These are phyloP conservation scores for Pachymerium ferrugineum DNA, from an alignment of 2,888 invertebrate species.

Conservation along the genomic window DNA sequence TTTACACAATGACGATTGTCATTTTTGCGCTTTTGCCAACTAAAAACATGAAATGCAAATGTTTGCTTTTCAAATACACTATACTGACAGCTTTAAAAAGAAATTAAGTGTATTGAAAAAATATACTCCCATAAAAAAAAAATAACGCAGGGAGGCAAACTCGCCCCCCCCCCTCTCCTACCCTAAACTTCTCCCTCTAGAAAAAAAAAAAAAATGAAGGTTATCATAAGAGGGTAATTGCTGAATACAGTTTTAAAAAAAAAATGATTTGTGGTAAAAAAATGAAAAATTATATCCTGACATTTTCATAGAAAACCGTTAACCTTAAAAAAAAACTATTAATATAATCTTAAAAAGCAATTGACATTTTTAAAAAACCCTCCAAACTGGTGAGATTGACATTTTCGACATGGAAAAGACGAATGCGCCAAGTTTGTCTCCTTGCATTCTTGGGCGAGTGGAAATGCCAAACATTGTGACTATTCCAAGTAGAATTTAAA, in stretches of 20 bases:
- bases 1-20: neutral
- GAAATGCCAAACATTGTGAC: slow-evolving; percentile 17
- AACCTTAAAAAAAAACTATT: neutral
- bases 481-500: neutral
- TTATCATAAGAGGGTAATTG: too few species aligned
- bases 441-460: neutral
- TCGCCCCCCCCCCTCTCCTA: too few species aligned
- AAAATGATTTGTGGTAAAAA: neutral
- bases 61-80: neutral
- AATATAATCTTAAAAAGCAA: too few species aligned
- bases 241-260: too few species aligned
- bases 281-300: neutral
- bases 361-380: slow-evolving; percentile 15
- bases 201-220: neutral
- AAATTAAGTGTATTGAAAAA: too few species aligned
- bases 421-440: slow-evolving; percentile 1
- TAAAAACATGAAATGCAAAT: neutral
- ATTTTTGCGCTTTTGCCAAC: slow-evolving; percentile 1
- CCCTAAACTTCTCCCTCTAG: too few species aligned
- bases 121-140: neutral
- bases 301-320: neutral
- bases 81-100: too few species aligned
- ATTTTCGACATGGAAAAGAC: neutral
- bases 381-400: too few species aligned
- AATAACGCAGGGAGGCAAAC: too few species aligned